These are phyloP conservation scores for Lampropteryx suffumata DNA, from an alignment of 2,888 invertebrate genomes.

Conservation along the genomic window DNA sequence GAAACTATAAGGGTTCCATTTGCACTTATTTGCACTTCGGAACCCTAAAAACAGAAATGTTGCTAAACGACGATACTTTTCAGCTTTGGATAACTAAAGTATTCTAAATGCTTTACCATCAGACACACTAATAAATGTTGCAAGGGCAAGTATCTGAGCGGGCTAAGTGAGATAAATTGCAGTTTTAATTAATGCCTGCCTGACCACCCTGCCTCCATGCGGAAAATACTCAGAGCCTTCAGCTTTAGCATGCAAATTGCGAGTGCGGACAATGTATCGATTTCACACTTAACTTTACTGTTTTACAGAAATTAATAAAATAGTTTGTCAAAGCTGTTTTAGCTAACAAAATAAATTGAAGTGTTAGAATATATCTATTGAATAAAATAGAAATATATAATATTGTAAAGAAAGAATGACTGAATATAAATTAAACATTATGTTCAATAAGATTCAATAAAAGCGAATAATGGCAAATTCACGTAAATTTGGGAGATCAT, in stretches of 20 bases:
- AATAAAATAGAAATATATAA: too few species aligned
- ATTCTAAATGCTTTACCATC: conserved; percentile 4
- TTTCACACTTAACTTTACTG: conserved; percentile 38
- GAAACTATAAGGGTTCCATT: too few species aligned
- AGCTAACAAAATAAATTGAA: too few species aligned
- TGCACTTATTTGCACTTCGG: too few species aligned
- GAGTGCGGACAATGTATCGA: conserved; percentile 41
- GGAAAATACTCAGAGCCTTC: conserved; percentile 46
- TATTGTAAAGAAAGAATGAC: too few species aligned
- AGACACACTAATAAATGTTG: conserved; percentile 35
- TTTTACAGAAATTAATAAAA: conserved; percentile 32
- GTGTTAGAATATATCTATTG: too few species aligned
- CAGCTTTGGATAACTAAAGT: not conserved
- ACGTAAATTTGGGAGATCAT: too few species aligned
- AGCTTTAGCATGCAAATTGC: conserved; percentile 59
- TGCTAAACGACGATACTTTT: not conserved
- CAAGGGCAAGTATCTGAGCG: conserved; percentile 36
- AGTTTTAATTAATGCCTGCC: conserved; percentile 56
- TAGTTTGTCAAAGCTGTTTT: not conserved
- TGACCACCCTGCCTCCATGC: conserved; percentile 35
- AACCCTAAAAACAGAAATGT: not conserved
- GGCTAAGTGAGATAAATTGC: conserved; percentile 58
- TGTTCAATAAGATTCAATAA: too few species aligned
- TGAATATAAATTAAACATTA: too few species aligned
- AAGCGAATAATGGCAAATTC: too few species aligned